Evolutionary conservation across 2,113 vertebrate species (phyloP).

Genomic region (Electrona antarctica): DNA sequence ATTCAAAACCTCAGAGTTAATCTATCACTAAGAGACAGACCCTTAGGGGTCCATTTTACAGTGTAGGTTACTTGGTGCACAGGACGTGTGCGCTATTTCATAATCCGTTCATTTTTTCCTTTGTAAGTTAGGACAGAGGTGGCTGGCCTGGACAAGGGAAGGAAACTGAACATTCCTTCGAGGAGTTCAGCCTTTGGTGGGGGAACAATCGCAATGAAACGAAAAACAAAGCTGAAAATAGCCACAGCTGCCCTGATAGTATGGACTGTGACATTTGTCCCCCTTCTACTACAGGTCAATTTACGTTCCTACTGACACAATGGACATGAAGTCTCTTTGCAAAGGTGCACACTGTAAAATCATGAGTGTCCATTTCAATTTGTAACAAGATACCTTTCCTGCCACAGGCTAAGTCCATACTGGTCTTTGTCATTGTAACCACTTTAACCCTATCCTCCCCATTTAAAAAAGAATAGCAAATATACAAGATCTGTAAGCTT

Average conservation of each 20-base stretch:
- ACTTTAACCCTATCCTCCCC: no score
- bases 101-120: slow-evolving; percentile 43
- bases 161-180: slow-evolving; percentile 74
- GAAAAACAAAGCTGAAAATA: slow-evolving; percentile 76
- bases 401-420: background rate
- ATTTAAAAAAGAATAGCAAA: no score
- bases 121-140: slow-evolving; percentile 39
- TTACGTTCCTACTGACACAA: slow-evolving; percentile 5
- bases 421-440: no score
- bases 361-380: no score
- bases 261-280: slow-evolving; percentile 34
- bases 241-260: slow-evolving; percentile 31
- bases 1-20: no score
- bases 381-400: slow-evolving; percentile 3
- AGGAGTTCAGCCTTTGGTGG: slow-evolving; percentile 58
- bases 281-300: background rate
- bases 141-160: slow-evolving; percentile 56
- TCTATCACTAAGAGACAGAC: no score
- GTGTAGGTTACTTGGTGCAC: slow-evolving; percentile 40
- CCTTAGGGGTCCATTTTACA: slow-evolving; percentile 1
- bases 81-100: slow-evolving; percentile 46
- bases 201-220: slow-evolving; percentile 68
- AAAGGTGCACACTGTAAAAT: no score
- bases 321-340: background rate
- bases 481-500: no score